Evolutionary conservation across 2,888 invertebrate species (phyloP), one percentile per base, ranked within the genome.

Genomic region (Anarsia innoxiella): DNA sequence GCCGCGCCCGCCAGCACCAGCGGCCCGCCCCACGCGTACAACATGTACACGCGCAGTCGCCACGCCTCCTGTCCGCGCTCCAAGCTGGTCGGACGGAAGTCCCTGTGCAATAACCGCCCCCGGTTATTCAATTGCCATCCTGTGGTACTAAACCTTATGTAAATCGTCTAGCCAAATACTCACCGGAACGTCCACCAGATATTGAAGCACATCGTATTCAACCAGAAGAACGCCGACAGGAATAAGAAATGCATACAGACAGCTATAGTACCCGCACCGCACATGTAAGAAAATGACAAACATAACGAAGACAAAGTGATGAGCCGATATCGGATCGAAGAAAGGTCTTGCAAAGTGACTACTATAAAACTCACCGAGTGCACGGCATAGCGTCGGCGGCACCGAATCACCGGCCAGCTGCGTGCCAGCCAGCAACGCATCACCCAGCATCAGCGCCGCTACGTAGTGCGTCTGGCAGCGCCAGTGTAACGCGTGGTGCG

Each of bases 151-250:
- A n/a, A n/a, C n/a, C n/a, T n/a, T n/a, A n/a, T n/a, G n/a, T n/a
- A n/a, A n/a, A n/a, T 23, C 32, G 8, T 3, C 4, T 2, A 1
- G 4, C 19, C 6, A 19, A 3, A 2, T 9, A 61, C 90, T 90
- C 73, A 93, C 93, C 93, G 88, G 79, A 93, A 93, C 12, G 95
- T 95, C 94, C 95, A 95, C 94, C 95, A 95, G 70, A 95, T 94
- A 84, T 95, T 95, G 86, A 95, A 95, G 77, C 95, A 95, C 95
- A 95, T 95, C 45, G 94, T 94, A 78, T 95, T 95, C 32, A 95
- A 89, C 95, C 95, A 95, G 77, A 95, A 95, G 88, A 95, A 95
- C 43, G 95, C 94, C 19, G 95, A 91, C 72, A 95, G 86, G 76
- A 94, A 94, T 78, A 93, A 90, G 87, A 95, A 95, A 67, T 95